phyloP scores from a whole-genome alignment of 2,888 invertebrate genomes.

The Himalopsyche kuldschensis region DNA sequence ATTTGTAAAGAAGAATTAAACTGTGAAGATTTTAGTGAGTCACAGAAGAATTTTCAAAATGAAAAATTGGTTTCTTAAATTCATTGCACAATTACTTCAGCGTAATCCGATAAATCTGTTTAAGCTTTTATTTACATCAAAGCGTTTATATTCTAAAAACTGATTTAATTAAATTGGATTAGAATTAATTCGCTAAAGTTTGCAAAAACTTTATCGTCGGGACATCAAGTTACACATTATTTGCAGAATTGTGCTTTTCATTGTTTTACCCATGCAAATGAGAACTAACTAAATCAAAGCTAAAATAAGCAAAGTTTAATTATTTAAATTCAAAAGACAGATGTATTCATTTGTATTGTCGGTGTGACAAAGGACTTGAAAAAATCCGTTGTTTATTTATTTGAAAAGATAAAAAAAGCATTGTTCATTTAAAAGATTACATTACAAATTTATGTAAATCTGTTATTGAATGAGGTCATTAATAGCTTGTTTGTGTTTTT shows the following conservation, averaged over 20 bases:
- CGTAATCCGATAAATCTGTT: too few relatives aligned
- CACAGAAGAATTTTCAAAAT: too few relatives aligned
- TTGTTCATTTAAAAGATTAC: not conserved
- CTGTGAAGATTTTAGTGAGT: too few relatives aligned
- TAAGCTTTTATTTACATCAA: too few relatives aligned
- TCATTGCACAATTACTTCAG: too few relatives aligned
- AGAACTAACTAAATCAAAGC: not conserved
- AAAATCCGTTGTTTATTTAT: not conserved
- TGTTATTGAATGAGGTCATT: not conserved
- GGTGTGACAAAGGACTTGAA: not conserved
- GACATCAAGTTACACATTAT: not conserved
- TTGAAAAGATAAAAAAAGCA: not conserved
- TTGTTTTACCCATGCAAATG: not conserved
- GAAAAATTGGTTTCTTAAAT: too few relatives aligned
- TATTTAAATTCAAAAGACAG: not conserved
- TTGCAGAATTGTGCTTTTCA: not conserved
- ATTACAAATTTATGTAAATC: not conserved
- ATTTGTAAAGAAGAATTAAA: too few relatives aligned
- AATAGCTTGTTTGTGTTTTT: not conserved
- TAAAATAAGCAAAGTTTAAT: not conserved
- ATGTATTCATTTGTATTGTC: not conserved
- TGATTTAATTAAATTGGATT: too few relatives aligned
- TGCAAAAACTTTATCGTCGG: not conserved
- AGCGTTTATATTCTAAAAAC: too few relatives aligned
- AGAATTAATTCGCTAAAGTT: too few relatives aligned